Conservation (phyloP, 2,113 vertebrate genomes). For the Perca flavescens region DNA sequence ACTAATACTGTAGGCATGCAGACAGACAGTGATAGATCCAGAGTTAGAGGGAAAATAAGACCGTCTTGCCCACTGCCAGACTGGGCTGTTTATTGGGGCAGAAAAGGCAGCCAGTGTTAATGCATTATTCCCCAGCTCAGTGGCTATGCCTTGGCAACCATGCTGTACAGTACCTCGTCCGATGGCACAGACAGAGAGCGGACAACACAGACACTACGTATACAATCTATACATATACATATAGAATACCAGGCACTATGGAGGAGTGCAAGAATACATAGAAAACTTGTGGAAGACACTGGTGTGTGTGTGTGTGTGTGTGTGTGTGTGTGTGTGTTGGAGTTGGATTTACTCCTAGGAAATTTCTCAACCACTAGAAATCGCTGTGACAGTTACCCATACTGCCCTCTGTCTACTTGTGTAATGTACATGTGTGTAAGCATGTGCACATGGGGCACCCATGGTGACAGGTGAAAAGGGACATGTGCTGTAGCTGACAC, state of each 20-base stretch:
- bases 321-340: not conserved
- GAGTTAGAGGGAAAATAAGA: not conserved
- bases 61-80: slow-evolving; percentile 1
- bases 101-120: slow-evolving; percentile 62
- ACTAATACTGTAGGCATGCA: not conserved
- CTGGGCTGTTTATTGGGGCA: slow-evolving; percentile 62
- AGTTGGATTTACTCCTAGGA: slow-evolving; percentile 29
- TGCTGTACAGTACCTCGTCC: slow-evolving; percentile 8
- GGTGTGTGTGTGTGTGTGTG: slow-evolving; percentile 1
- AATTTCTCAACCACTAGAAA: slow-evolving; percentile 47
- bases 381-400: slow-evolving; percentile 51
- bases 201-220: slow-evolving; percentile 6
- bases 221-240: no score
- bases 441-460: not conserved
- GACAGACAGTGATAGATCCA: slow-evolving; percentile 4
- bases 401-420: slow-evolving; percentile 27
- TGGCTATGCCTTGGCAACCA: slow-evolving; percentile 46
- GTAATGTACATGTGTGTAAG: not conserved
- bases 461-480: slow-evolving; percentile 45
- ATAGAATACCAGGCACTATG: slow-evolving; percentile 13
- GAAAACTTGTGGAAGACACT: not conserved
- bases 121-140: slow-evolving; percentile 56
- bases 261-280: slow-evolving; percentile 1
- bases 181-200: not conserved
- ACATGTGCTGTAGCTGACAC: not conserved